These are phyloP conservation scores for Agrochola litura DNA, from an alignment of 2,888 invertebrate species.

Conservation along the genomic window DNA sequence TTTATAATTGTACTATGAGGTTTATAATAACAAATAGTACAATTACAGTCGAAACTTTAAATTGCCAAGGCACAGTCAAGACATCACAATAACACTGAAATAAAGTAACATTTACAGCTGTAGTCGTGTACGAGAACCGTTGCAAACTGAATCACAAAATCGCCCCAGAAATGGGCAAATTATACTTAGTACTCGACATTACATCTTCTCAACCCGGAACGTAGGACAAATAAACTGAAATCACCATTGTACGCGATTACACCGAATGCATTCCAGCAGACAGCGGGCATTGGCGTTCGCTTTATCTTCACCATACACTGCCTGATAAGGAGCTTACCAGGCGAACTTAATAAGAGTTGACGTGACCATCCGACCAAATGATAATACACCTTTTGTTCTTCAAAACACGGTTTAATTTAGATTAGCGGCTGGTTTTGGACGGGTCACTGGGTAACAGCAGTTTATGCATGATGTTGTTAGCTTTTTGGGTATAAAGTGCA, in stretches of 20 bases:
- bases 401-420: slow-evolving; percentile 78
- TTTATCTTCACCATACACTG: slow-evolving; percentile 89
- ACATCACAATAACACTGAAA: neutral
- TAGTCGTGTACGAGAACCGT: slow-evolving; percentile 16
- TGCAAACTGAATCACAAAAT: slow-evolving; percentile 31
- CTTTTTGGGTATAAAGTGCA: slow-evolving; percentile 79
- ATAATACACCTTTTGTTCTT: slow-evolving; percentile 78
- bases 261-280: slow-evolving; percentile 80
- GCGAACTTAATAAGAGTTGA: slow-evolving; percentile 87
- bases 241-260: slow-evolving; percentile 75
- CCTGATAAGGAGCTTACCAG: slow-evolving; percentile 88
- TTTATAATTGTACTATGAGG: neutral
- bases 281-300: slow-evolving; percentile 83
- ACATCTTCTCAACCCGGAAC: slow-evolving; percentile 48
- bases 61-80: neutral
- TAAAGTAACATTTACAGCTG: neutral
- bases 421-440: slow-evolving; percentile 68
- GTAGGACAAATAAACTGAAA: slow-evolving; percentile 55
- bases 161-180: slow-evolving; percentile 22
- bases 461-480: slow-evolving; percentile 77
- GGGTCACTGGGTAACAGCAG: slow-evolving; percentile 75
- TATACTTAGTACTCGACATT: slow-evolving; percentile 39
- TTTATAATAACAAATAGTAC: neutral
- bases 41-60: neutral
- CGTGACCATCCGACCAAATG: slow-evolving; percentile 71